Evolutionary conservation across 2,113 vertebrate species (phyloP).

Genomic region (Mesocricetus auratus): DNA sequence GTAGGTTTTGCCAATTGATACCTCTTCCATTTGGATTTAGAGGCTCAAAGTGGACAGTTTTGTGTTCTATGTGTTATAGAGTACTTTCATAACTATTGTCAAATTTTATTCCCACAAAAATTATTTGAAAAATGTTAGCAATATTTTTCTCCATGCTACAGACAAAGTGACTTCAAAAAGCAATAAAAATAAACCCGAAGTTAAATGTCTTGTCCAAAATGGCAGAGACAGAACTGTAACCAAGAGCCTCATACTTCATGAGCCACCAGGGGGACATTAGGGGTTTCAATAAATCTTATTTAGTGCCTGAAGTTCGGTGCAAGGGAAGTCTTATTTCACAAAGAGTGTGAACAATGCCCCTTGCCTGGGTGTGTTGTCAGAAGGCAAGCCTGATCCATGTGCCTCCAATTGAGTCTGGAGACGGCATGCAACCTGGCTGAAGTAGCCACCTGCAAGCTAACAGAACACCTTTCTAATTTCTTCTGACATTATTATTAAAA

Average conservation of each 20-base stretch:
- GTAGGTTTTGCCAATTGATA: neutral
- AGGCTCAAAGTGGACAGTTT: neutral
- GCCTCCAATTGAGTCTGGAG: neutral
- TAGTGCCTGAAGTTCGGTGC: neutral
- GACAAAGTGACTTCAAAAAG: slow-evolving; percentile 37
- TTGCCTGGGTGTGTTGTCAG: neutral
- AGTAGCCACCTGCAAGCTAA: neutral
- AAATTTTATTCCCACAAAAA: slow-evolving; percentile 10
- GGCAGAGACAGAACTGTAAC: neutral
- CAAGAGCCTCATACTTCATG: neutral
- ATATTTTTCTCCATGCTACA: slow-evolving; percentile 41
- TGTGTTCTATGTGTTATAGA: neutral
- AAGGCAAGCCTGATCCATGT: neutral
- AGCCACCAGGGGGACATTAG: neutral
- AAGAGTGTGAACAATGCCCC: neutral
- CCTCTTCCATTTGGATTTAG: neutral
- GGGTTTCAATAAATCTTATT: slow-evolving; percentile 25
- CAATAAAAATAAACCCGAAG: slow-evolving; percentile 48
- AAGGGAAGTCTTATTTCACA: slow-evolving; percentile 41
- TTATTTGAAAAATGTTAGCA: slow-evolving; percentile 39
- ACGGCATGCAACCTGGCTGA: neutral
- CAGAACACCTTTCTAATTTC: neutral
- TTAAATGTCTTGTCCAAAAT: slow-evolving; percentile 41
- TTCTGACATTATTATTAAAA: slow-evolving; percentile 10
- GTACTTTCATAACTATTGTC: slow-evolving; percentile 15